Base-by-base conservation (phyloP, 2,888 invertebrate species). In the Rotaria macrura region DNA sequence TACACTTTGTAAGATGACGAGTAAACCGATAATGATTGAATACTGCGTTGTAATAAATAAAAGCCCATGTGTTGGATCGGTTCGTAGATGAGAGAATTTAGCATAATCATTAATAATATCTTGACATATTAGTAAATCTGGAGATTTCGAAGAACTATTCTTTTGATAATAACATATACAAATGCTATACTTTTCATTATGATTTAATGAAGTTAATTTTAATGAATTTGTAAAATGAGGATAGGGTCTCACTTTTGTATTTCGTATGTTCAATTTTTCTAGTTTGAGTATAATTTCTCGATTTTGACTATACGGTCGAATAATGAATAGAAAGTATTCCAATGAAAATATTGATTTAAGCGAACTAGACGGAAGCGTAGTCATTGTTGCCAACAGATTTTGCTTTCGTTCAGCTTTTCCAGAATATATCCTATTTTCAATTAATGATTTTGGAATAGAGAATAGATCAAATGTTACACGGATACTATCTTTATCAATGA, bases 41-140 rank as follows among this genome's bases (percentile, higher is more conserved):
- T 79, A 79, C 43, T 79, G 79, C n/a, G 79, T 79, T 43, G n/a
- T 43, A 25, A 79, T 79, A 43, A 79, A 79, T 2, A 79, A 25
- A 43, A 79, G 43, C 17, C 43, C 79, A 43, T 79, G 40, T 12
- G 12, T 40, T 14, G 40, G 3, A 43, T 79, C 43, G 43, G 79
- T 10, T 79, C 4, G 43, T n/a, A 43, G 17, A 12, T 79, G 25
- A n/a, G 40, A 2, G 43, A 79, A 79, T 79, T 79, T 79, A 9
- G 40, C 9, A 43, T 79, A 79, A 79, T 79, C 79, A 43, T 79
- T 79, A 4, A 79, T 79, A 79, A 79, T n/a, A 79, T 79, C 79
- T 79, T 79, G 79, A 43, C 79, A 79, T 14, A 79, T 40, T 25
- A 79, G 79, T 43, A 79, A 79, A 79, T 79, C 79, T 14, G 79